These are phyloP conservation scores for Ephestia elutella DNA, from an alignment of 1,140 invertebrate genomes.

Conservation along the genomic window DNA sequence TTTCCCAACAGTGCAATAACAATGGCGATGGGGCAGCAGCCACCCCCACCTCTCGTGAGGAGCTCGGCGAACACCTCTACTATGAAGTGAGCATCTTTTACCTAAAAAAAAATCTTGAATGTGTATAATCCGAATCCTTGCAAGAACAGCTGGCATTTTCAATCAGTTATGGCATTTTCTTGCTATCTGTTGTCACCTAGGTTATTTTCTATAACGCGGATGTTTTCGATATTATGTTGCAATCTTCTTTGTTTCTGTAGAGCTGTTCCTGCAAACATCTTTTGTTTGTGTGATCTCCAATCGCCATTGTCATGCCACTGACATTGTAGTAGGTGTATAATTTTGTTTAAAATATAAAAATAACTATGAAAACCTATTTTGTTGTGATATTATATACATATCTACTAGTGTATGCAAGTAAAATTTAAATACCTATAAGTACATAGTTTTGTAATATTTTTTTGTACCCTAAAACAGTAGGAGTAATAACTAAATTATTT, in stretches of 20 bases:
- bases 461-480: too few species aligned
- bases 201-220: too few species aligned
- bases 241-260: too few species aligned
- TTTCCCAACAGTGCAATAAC: constrained; percentile 72
- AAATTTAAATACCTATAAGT: too few species aligned
- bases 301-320: constrained; percentile 62
- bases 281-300: constrained; percentile 22
- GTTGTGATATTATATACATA: too few species aligned
- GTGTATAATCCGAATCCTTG: neutral
- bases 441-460: too few species aligned
- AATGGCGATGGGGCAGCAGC: constrained; percentile 71
- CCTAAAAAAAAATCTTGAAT: neutral
- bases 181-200: too few species aligned
- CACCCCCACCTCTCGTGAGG: constrained; percentile 66
- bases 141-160: constrained; percentile 1
- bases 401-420: too few species aligned
- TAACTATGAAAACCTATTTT: too few species aligned
- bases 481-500: too few species aligned
- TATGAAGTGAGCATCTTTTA: constrained; percentile 62
- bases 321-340: neutral
- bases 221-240: neutral
- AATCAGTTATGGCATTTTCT: too few species aligned
- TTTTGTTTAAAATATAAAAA: too few species aligned
- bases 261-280: constrained; percentile 27
- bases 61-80: constrained; percentile 62